Base-by-base conservation (phyloP, 1,140 invertebrate species). In the Macrocentrus cingulum region DNA sequence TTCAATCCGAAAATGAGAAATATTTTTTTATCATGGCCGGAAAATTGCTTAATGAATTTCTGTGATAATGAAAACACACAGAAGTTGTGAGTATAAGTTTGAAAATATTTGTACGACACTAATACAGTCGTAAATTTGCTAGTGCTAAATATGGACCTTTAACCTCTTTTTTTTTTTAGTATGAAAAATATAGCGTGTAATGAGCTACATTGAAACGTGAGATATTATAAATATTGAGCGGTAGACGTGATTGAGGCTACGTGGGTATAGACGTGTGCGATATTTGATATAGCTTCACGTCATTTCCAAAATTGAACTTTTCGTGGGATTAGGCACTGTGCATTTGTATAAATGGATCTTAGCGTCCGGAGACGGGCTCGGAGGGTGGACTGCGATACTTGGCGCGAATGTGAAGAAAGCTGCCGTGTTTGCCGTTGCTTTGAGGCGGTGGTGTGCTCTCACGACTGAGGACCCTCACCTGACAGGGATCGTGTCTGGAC, bases 401-500 rank as follows among this genome's bases (percentile, higher is more conserved):
- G 71, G 85, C 85, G 66, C 85, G 83, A 66, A 88, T 88, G 77
- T 88, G 87, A 53, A 89, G 76, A 72, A 87, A 89, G 41, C 72
- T 83, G 77, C 70, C 82, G 67, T 72, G 68, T 65, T 78, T 72
- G 65, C 62, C 69, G 65, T 66, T 70, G 52, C 18, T 58, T 41
- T 59, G 65, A 13, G 66, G 71, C 45, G 71, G 73, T 45, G 70
- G 70, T 62, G 68, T 80, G 66, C 69, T 74, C 72, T 76, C 75
- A 64, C 81, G 82, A 66, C 70, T 79, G 80, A 85, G 68, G 60
- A 85, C 82, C 79, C 86, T 88, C 83, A 87, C 87, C 84, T 90
- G 87, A 81, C 91, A 94, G 37, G 93, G 92, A 75, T 95, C 92
- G 80, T 95, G 92, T 56, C 90, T 87, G 67, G 90, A 85, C 68